Evolutionary conservation across 2,888 invertebrate genomes (phyloP).

Genomic region (Drosophila anomalata): DNA sequence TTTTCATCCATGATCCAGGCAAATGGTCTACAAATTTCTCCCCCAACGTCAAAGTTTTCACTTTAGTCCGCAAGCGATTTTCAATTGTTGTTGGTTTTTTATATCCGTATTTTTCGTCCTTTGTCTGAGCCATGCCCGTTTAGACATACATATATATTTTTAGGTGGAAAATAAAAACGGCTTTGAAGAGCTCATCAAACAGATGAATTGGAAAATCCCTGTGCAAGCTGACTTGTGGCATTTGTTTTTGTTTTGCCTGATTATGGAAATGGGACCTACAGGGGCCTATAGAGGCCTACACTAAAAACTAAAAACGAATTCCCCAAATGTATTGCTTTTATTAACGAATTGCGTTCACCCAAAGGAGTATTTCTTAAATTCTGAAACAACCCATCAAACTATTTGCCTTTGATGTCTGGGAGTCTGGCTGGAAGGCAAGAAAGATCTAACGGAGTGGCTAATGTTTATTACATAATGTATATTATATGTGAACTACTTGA

Average conservation of each 20-base stretch:
- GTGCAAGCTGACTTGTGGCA: conserved; percentile 14
- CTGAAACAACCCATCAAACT: conserved; percentile 20
- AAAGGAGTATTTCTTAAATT: conserved; percentile 11
- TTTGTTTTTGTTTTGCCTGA: background rate
- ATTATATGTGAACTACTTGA: conserved; percentile 21
- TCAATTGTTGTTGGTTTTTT: conserved; percentile 19
- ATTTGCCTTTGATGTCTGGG: conserved; percentile 44
- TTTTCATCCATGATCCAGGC: conserved; percentile 34
- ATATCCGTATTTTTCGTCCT: background rate
- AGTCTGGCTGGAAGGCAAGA: conserved; percentile 1
- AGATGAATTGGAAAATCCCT: conserved; percentile 17
- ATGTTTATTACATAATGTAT: conserved; percentile 46
- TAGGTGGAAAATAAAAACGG: conserved; percentile 1
- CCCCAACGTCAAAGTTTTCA: conserved; percentile 41
- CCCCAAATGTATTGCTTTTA: conserved; percentile 13
- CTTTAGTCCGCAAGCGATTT: conserved; percentile 16
- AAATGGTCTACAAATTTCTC: conserved; percentile 46
- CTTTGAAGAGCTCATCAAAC: conserved; percentile 16
- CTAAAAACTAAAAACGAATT: background rate
- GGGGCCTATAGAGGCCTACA: background rate
- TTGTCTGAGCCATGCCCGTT: conserved; percentile 18
- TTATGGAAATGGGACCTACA: conserved; percentile 17
- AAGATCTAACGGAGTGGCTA: conserved; percentile 21
- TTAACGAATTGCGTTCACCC: background rate
- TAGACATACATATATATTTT: background rate